Evolutionary conservation across 1,140 invertebrate genomes (phyloP), one percentile per base, ranked within the genome.

Genomic region (Spodoptera frugiperda): DNA sequence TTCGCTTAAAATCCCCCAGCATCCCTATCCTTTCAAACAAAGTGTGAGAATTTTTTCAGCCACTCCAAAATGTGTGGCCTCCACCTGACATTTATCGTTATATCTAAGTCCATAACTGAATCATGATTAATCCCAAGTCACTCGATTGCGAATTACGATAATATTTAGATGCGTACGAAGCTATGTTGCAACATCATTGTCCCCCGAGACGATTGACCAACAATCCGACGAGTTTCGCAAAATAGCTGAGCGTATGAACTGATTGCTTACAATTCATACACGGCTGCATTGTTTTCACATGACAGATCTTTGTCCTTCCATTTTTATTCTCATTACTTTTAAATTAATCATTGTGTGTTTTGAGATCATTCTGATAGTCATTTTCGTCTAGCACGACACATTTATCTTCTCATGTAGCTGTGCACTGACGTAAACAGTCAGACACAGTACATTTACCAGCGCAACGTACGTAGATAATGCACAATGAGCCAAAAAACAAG

Each of bases 141-240:
- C 61, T 49, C 44, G 55, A 44, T 59, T 59, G 14, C 33, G 25
- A 17, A 48, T 61, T 8, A 65, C 39, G 19, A 73, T 59, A 73
- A 17, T 44, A 55, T 59, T 57, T 39, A 73, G 44, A 73, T 73
- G 71, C 55, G 55, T 73, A 57, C 19, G 48, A 48, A 30, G 44
- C 19, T 3, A 54, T 49, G 44, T 59, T 6, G 54, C 19, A 57
- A 55, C n/a, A 61, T 17, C 61, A 65, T 65, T 65, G 61, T 65
- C 61, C 55, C 65, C 65, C 12, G 63, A 78, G 30, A 68, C 17
- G 33, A 59, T 78, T 74, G 77, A 54, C 63, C 46, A 78, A 78
- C n/a, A 11, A 33, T 46, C 63, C 46, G 73, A 78, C n/a, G 4
- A 39, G 61, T 74, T 68, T 74, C 61, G 71, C 65, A 68, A 59